Evolutionary conservation across 2,113 vertebrate genomes (phyloP).

Genomic region (Cyprinodon brontotheroides): DNA sequence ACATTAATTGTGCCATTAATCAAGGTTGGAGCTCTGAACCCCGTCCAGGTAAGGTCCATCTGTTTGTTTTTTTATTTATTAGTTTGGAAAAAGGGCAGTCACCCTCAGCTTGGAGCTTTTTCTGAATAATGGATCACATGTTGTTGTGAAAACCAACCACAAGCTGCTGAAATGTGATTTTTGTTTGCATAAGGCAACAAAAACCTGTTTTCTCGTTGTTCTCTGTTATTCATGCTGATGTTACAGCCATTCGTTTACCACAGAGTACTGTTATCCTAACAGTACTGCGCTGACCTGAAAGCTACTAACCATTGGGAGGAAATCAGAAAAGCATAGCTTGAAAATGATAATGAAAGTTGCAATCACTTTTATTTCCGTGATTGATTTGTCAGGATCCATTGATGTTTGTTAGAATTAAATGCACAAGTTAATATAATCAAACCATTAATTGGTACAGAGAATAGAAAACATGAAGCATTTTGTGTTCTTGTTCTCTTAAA

Average conservation of each 20-base stretch:
- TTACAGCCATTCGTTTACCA: background rate
- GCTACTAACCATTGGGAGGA: background rate
- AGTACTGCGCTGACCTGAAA: background rate
- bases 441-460: slow-evolving; percentile 14
- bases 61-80: too few relatives aligned
- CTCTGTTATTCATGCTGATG: background rate
- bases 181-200: background rate
- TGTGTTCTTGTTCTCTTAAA: slow-evolving; percentile 22
- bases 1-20: too few relatives aligned
- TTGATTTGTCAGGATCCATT: background rate
- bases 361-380: background rate
- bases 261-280: background rate
- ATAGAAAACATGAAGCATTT: slow-evolving; percentile 18
- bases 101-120: too few relatives aligned
- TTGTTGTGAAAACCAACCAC: too few relatives aligned
- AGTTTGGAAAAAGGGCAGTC: too few relatives aligned
- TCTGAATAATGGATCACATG: too few relatives aligned
- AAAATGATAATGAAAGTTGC: background rate
- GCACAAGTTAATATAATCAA: slow-evolving; percentile 9
- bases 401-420: slow-evolving; percentile 4
- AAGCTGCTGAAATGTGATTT: too few relatives aligned
- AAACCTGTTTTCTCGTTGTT: background rate
- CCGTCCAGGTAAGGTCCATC: too few relatives aligned
- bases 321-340: background rate
- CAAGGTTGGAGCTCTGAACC: too few relatives aligned